Base-by-base conservation (phyloP, 2,888 invertebrate genomes). In the Nomada ferruginata region DNA sequence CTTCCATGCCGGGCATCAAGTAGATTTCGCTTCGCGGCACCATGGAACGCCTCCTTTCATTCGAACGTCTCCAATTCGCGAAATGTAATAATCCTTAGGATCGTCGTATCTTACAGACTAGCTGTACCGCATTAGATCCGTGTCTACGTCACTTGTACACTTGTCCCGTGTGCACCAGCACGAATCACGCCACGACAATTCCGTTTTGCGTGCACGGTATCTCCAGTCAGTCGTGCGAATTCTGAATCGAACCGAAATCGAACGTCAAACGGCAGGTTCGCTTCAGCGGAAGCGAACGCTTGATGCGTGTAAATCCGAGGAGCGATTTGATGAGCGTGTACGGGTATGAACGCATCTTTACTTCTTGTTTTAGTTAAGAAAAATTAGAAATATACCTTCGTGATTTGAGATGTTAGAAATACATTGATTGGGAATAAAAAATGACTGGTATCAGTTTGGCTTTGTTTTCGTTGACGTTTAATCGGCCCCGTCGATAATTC, bases 21-120 rank as follows among this genome's bases (percentile, higher is more conserved):
- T 72, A 76, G 68, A 57, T 36, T 53, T 29, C 52, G 71, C 65
- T 61, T 64, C 57, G 76, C 75, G 75, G 47, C 77, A 79, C 60
- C 71, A 47, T 71, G 65, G 59, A 72, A 83, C 74, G 52, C 77
- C 60, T 82, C 66, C 69, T 57, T 64, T 73, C 73, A 52, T 80
- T 80, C 73, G 59, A 82, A 64, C 72, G 73, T 81, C 69, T 57
- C 74, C 68, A 44, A 36, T 26, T 65, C 73, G 53, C 59, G 42
- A 52, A 66, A 74, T 66, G 81, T 81, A 70, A 70, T 69, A 60
- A 74, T 69, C 78, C 26, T 63, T 78, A 77, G 52, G 42, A 77
- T 76, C 77, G 42, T 79, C 69, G 69, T 70, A 59, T 47, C 69
- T 47, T 47, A 20, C 77, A 63, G 36, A 44, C 23, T 76, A 70